Evolutionary conservation across 1,140 invertebrate species (phyloP).

Genomic region (Chironomus tepperi): DNA sequence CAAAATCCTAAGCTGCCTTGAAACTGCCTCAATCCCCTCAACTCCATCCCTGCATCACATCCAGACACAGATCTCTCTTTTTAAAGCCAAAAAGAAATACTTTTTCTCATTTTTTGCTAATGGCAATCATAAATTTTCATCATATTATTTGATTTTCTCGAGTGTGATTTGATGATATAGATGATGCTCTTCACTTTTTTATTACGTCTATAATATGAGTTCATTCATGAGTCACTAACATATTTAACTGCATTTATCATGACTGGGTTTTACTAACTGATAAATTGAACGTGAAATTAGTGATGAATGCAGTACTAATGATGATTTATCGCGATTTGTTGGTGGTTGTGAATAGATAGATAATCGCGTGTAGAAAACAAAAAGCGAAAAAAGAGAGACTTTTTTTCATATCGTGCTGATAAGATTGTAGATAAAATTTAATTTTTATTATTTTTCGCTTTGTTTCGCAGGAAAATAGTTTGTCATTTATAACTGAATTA

Average conservation of each 20-base stretch:
- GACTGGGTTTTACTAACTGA: background rate
- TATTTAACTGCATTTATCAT: constrained; percentile 14
- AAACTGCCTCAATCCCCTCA: no score
- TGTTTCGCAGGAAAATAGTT: no score
- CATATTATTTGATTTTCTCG: constrained; percentile 5
- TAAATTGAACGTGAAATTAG: background rate
- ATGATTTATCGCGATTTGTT: background rate
- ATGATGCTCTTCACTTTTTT: background rate
- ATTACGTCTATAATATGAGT: background rate
- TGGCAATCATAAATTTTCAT: constrained; percentile 9
- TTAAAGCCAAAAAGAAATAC: background rate
- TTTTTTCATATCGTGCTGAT: no score
- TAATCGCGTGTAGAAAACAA: background rate
- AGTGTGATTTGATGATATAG: constrained; percentile 12
- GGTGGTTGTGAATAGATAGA: background rate
- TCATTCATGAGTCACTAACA: background rate
- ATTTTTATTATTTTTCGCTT: no score
- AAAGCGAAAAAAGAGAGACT: background rate
- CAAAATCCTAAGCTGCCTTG: no score
- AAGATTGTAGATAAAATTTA: no score
- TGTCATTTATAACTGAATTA: no score
- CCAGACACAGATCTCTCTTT: no score
- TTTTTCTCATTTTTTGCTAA: background rate
- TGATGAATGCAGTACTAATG: background rate
- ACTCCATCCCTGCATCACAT: no score